Conservation (phyloP, 2,888 invertebrate genomes). For the Nemapogon koenigi region DNA sequence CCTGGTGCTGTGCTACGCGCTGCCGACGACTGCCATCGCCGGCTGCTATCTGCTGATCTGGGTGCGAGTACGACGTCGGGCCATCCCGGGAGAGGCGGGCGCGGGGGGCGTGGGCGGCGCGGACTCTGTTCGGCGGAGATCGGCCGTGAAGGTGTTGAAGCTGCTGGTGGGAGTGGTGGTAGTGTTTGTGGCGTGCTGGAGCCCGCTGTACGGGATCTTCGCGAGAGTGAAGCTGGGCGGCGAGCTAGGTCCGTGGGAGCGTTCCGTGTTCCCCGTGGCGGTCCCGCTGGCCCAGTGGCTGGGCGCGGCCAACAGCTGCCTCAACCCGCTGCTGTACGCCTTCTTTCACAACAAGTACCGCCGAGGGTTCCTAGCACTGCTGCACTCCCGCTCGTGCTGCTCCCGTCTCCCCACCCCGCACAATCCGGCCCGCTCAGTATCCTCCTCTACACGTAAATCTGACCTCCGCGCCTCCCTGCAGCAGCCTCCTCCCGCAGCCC, state of each 20-base stretch:
- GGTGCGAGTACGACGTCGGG: constrained; percentile 87
- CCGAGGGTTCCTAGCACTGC: constrained; percentile 86
- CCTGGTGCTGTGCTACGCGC: constrained; percentile 86
- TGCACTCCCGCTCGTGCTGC: constrained; percentile 86
- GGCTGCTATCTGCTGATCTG: constrained; percentile 92
- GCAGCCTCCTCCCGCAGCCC: too few relatives aligned
- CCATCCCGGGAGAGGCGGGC: constrained; percentile 90
- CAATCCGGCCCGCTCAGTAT: constrained; percentile 85
- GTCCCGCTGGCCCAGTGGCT: constrained; percentile 93
- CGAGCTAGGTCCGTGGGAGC: constrained; percentile 77
- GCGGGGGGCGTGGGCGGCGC: constrained; percentile 91
- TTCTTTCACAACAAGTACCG: constrained; percentile 95
- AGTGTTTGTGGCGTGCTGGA: constrained; percentile 92
- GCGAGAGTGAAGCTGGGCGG: constrained; percentile 85
- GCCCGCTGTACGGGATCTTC: constrained; percentile 89
- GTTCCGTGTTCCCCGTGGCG: constrained; percentile 78
- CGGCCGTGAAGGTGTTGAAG: constrained; percentile 93
- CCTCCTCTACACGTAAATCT: constrained; percentile 84
- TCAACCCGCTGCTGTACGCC: constrained; percentile 93
- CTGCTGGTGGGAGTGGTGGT: constrained; percentile 94
- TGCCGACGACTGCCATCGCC: constrained; percentile 89
- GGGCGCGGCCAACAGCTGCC: constrained; percentile 93
- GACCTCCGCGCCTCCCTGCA: constrained; percentile 79
- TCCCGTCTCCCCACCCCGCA: constrained; percentile 86
- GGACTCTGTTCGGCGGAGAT: constrained; percentile 93